phyloP scores from a whole-genome alignment of 1,140 invertebrate species.

The Formica selysi region DNA sequence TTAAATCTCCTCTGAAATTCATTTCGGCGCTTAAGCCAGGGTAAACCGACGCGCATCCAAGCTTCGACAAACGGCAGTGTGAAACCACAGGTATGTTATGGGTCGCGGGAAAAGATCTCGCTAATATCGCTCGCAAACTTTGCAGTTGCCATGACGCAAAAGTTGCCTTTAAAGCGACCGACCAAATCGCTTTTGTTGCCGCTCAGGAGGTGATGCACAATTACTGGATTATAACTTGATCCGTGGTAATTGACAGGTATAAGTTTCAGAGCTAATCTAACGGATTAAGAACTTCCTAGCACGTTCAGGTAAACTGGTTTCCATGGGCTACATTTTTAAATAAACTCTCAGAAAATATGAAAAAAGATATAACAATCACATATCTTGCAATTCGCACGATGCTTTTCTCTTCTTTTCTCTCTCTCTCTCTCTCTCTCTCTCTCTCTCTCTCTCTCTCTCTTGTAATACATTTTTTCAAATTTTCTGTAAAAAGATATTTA shows the following conservation, averaged over 20 bases:
- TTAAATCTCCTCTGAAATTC: constrained; percentile 65
- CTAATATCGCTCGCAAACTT: constrained; percentile 45
- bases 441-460: too few species aligned
- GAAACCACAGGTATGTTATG: constrained; percentile 30
- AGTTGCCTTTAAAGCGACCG: neutral
- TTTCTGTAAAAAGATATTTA: too few species aligned
- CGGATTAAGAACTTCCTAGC: constrained; percentile 15
- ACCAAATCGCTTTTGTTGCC: constrained; percentile 1
- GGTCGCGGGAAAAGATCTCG: neutral
- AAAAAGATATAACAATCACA: too few species aligned
- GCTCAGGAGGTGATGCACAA: constrained; percentile 19
- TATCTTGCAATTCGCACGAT: neutral
- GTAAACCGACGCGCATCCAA: constrained; percentile 39
- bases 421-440: too few species aligned
- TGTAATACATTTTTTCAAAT: too few species aligned
- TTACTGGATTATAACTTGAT: constrained; percentile 31
- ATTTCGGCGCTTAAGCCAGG: constrained; percentile 52
- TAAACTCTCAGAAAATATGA: neutral
- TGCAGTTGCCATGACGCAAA: neutral
- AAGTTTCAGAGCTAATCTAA: constrained; percentile 21
- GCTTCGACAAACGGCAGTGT: constrained; percentile 53
- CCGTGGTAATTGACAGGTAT: neutral
- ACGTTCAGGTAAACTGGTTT: neutral
- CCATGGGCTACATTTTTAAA: neutral
- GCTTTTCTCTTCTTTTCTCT: too few species aligned